phyloP scores from a whole-genome alignment of 2,888 invertebrate genomes.

The Entomobrya multifasciata region DNA sequence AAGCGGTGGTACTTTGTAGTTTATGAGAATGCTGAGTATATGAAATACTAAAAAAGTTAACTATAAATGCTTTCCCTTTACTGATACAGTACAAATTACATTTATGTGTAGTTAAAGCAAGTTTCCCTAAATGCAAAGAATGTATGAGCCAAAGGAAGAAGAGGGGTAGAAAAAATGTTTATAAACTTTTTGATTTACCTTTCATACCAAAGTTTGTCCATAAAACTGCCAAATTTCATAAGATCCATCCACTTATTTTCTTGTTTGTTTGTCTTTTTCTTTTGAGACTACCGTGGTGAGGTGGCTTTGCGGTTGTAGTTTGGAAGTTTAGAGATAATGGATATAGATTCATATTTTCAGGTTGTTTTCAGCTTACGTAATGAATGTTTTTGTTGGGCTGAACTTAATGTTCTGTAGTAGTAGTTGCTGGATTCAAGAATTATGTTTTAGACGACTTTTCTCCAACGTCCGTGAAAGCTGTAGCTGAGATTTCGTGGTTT shows the following conservation, averaged over 20 bases:
- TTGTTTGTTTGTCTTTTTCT: conserved; percentile 63
- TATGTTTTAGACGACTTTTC: conserved; percentile 23
- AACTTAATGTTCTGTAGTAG: not conserved
- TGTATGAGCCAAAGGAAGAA: not conserved
- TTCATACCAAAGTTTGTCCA: conserved; percentile 66
- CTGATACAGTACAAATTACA: not conserved
- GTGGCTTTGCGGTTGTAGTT: conserved; percentile 6
- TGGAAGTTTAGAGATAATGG: not conserved
- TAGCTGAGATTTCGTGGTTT: conserved; percentile 44
- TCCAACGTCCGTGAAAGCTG: no score
- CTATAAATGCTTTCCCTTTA: not conserved
- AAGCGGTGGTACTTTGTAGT: no score
- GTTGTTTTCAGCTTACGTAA: not conserved
- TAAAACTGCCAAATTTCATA: conserved; percentile 72
- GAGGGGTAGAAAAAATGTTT: conserved; percentile 59
- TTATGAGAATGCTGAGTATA: no score
- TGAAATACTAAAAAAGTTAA: no score
- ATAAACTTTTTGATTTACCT: conserved; percentile 74
- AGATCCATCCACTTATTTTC: conserved; percentile 70
- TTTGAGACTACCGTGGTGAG: conserved; percentile 7
- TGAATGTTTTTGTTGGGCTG: not conserved
- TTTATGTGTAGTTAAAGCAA: not conserved
- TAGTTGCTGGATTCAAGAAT: conserved; percentile 14
- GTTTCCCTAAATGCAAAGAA: not conserved
- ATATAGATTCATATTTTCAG: not conserved